These are phyloP conservation scores for Cyprinodon tularosa DNA, from an alignment of 2,113 vertebrate species.

Conservation along the genomic window DNA sequence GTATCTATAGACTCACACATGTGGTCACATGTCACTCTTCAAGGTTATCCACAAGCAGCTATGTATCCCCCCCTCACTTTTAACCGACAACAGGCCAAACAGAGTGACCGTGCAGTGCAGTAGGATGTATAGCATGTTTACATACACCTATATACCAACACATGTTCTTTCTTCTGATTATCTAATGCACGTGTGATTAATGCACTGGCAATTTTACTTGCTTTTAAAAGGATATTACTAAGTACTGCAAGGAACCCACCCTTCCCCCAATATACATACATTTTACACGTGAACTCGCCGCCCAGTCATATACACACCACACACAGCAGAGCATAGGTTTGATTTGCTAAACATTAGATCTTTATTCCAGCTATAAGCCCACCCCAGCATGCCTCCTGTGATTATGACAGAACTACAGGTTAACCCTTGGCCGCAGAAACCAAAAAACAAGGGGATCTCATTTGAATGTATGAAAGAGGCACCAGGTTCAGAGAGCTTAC, in stretches of 20 bases:
- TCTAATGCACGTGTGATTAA: neutral
- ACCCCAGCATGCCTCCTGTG: neutral
- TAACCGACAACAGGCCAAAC: slow-evolving; percentile 33
- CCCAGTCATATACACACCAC: neutral
- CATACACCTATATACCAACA: neutral
- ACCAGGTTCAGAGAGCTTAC: slow-evolving; percentile 39
- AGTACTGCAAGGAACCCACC: slow-evolving; percentile 19
- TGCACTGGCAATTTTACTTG: neutral
- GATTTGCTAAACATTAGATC: slow-evolving; percentile 28
- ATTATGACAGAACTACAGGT: slow-evolving; percentile 38
- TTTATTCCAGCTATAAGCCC: neutral
- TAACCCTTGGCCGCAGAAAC: slow-evolving; percentile 57
- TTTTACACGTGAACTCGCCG: slow-evolving; percentile 51
- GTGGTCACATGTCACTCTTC: neutral
- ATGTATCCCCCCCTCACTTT: neutral
- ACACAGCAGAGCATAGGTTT: slow-evolving; percentile 20
- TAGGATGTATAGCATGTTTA: slow-evolving; percentile 6
- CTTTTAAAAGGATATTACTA: neutral
- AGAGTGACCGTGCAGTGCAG: slow-evolving; percentile 24
- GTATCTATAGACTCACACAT: neutral
- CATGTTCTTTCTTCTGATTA: neutral
- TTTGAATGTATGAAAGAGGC: slow-evolving; percentile 29
- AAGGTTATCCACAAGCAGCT: slow-evolving; percentile 12
- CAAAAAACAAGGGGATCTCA: slow-evolving; percentile 5
- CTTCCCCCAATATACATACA: slow-evolving; percentile 62